These are phyloP conservation scores for Entelurus aequoreus DNA, from an alignment of 2,113 vertebrate species.

Conservation along the genomic window DNA sequence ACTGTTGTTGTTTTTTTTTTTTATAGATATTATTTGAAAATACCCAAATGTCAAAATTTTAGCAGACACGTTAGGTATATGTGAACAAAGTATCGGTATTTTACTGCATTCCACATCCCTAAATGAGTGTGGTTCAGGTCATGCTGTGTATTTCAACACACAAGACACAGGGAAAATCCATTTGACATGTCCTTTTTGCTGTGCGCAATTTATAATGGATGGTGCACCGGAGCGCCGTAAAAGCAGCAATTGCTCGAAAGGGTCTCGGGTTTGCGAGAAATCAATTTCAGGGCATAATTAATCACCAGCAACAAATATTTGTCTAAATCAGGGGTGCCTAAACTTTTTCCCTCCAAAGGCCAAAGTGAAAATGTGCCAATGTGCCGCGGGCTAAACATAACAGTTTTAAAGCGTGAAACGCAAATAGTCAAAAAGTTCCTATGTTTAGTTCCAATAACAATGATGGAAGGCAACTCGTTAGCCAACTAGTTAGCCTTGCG, in stretches of 20 bases:
- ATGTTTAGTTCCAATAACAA: no score
- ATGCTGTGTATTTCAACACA: slow-evolving; percentile 58
- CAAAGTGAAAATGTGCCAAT: no score
- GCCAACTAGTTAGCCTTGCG: no score
- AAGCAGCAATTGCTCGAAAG: slow-evolving; percentile 68
- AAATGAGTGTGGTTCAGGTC: slow-evolving; percentile 31
- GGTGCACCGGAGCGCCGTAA: slow-evolving; percentile 60
- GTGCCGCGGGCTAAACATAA: no score
- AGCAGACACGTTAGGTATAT: slow-evolving; percentile 5
- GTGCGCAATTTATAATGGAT: slow-evolving; percentile 70
- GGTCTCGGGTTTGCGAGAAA: slow-evolving; percentile 57
- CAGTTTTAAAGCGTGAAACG: no score
- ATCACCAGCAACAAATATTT: slow-evolving; percentile 34
- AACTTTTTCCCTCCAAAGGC: no score
- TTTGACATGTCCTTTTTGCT: slow-evolving; percentile 53
- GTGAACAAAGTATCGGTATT: slow-evolving; percentile 10
- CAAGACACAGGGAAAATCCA: slow-evolving; percentile 57
- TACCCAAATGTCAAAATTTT: no score
- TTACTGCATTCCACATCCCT: slow-evolving; percentile 34
- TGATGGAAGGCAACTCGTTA: no score
- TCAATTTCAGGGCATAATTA: slow-evolving; percentile 65
- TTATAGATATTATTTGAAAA: slow-evolving; percentile 5
- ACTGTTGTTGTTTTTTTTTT: no score
- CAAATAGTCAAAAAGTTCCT: no score
- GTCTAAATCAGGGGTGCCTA: not conserved